phyloP scores from a whole-genome alignment of 1,140 invertebrate genomes.

The Zaprionus kolodkinae region DNA sequence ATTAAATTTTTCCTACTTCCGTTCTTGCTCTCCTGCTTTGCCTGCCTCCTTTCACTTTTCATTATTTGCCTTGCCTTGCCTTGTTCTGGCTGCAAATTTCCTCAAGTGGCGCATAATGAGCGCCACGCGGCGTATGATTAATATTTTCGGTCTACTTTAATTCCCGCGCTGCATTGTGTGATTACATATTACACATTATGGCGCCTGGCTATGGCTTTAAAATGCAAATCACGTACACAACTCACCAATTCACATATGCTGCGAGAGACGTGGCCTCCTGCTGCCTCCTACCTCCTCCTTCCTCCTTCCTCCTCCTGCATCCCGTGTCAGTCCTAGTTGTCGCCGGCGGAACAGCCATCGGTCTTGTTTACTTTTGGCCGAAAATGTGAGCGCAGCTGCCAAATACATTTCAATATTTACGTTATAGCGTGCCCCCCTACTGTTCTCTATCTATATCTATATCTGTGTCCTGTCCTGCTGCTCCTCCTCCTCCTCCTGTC shows the following conservation, averaged over 20 bases:
- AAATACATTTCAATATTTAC: constrained; percentile 83
- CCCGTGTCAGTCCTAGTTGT: background rate
- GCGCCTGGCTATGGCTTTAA: constrained; percentile 58
- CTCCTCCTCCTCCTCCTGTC: constrained; percentile 47
- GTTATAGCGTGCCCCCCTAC: constrained; percentile 52
- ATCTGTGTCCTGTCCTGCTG: constrained; percentile 32
- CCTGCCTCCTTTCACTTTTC: constrained; percentile 67
- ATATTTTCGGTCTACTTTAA: constrained; percentile 73
- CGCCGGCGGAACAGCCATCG: constrained; percentile 47
- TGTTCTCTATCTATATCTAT: constrained; percentile 42
- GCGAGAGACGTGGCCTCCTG: background rate
- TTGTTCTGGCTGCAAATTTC: constrained; percentile 48
- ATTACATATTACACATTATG: constrained; percentile 77
- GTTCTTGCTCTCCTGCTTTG: constrained; percentile 24
- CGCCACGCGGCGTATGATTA: constrained; percentile 81
- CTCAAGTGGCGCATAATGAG: constrained; percentile 79
- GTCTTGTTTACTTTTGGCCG: constrained; percentile 71
- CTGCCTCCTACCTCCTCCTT: background rate
- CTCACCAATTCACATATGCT: constrained; percentile 59
- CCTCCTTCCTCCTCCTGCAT: background rate
- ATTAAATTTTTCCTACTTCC: constrained; percentile 79
- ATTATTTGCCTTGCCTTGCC: constrained; percentile 45
- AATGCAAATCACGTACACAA: constrained; percentile 74
- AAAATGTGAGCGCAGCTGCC: constrained; percentile 76
- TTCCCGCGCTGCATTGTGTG: constrained; percentile 71